Conservation (phyloP, 2,888 invertebrate genomes). For the Micoletzkya japonica region DNA sequence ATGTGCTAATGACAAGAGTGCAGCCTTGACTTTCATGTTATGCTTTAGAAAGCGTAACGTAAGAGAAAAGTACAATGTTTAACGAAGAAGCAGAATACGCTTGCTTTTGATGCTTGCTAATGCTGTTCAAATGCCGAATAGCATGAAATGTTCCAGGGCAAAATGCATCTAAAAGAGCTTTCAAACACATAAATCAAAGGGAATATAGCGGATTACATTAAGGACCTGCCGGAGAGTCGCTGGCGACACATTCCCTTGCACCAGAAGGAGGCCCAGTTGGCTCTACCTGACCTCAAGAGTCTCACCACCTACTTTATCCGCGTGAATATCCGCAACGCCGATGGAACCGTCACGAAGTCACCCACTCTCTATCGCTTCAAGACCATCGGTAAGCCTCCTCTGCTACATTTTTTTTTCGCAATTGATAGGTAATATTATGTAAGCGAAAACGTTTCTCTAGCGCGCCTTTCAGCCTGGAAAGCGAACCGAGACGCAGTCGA, state of each 20-base stretch:
- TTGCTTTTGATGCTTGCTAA: too few species aligned
- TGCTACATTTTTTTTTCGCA: too few species aligned
- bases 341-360: slow-evolving; percentile 53
- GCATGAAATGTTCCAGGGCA: too few species aligned
- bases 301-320: slow-evolving; percentile 59
- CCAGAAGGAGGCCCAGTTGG: slow-evolving; percentile 45
- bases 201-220: not conserved
- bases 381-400: slow-evolving; percentile 55
- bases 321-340: slow-evolving; percentile 51
- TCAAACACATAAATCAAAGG: not conserved
- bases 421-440: too few species aligned
- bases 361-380: slow-evolving; percentile 58
- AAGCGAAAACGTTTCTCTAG: too few species aligned
- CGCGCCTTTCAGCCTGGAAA: not conserved
- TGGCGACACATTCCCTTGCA: slow-evolving; percentile 52
- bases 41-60: too few species aligned
- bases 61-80: too few species aligned
- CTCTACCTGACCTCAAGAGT: slow-evolving; percentile 48
- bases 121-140: too few species aligned
- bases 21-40: too few species aligned
- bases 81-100: too few species aligned
- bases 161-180: too few species aligned
- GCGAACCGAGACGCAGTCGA: not conserved
- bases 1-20: too few species aligned
- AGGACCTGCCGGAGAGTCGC: slow-evolving; percentile 39